Base-by-base conservation (phyloP, 2,888 invertebrate species). In the Perdita meconis region DNA sequence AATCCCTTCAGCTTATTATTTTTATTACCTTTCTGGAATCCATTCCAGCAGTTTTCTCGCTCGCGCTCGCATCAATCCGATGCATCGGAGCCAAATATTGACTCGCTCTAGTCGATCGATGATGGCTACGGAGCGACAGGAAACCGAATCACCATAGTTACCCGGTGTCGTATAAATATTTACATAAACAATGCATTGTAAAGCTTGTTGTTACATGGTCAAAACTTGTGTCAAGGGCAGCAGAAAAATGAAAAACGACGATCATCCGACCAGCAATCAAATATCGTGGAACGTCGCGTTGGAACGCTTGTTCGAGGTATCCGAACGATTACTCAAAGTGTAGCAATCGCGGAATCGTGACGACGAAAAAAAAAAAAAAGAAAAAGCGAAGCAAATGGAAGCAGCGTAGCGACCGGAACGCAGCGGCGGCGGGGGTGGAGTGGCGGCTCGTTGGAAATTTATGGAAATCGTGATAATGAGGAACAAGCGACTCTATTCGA, bases 401-500 rank as follows among this genome's bases (percentile, higher is more conserved):
- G 19, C 34, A 30, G 38, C 16, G 30, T 13, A 50, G 3, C 26
- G 36, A 24, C 40, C n/a, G 40, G 40, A 10, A 22, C 12, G 19
- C 6, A 38, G 24, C 16, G n/a, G 36, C 10, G 51, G n/a, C 19
- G 36, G 10, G 63, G 4, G 6, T 2, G 19, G 42, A 22, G 6
- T 3, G 13, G 22, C 5, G 12, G 40, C 3, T 30, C 2, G 13
- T 12, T 19, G 42, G 8, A 30, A 67, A 72, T 78, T 72, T 64
- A 73, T 57, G 65, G 56, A 36, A 19, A 56, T 65, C 56, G 61
- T 40, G 79, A 79, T 78, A 76, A 71, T 56, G 64, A 34, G 51
- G 19, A 34, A 60, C 55, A 65, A 36, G 50, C 42, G 55, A n/a
- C 40, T 55, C 59, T 26, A 16, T 42, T 13, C 47, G 57, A 66